Evolutionary conservation across 2,797 vertebrate genomes (phyloP).

Genomic region (Antennarius maculatus): DNA sequence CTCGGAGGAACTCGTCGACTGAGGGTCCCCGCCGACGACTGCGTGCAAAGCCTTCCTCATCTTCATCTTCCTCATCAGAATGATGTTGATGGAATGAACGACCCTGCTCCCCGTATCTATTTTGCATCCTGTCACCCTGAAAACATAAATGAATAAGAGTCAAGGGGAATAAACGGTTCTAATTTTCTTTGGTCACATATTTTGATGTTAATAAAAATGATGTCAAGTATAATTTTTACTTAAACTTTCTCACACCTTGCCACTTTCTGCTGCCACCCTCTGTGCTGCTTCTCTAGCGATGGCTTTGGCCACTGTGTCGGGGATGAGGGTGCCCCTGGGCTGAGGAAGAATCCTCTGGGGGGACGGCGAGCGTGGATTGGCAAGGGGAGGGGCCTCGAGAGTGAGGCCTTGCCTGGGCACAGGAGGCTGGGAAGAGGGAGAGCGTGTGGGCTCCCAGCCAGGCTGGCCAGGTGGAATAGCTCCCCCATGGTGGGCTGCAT

Average conservation of each 20-base stretch:
- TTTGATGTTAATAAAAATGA: background rate
- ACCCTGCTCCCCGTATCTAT: slow-evolving; percentile 83
- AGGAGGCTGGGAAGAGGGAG: slow-evolving; percentile 73
- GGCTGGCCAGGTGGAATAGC: slow-evolving; percentile 80
- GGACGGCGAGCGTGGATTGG: slow-evolving; percentile 88
- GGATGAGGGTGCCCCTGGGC: slow-evolving; percentile 89
- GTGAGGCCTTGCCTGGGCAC: slow-evolving; percentile 81
- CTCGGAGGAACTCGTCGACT: slow-evolving; percentile 94
- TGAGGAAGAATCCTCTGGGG: slow-evolving; percentile 96
- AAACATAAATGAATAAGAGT: background rate
- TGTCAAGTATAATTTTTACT: too few relatives aligned
- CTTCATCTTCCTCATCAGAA: slow-evolving; percentile 93
- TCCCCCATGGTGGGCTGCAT: slow-evolving; percentile 74
- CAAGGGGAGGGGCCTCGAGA: slow-evolving; percentile 85
- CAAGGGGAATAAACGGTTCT: background rate
- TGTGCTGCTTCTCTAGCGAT: slow-evolving; percentile 95
- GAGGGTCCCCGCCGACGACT: slow-evolving; percentile 88
- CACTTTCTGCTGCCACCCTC: slow-evolving; percentile 89
- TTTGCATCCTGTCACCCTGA: slow-evolving; percentile 87
- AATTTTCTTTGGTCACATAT: background rate
- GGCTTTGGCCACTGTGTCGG: slow-evolving; percentile 94
- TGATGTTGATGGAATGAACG: slow-evolving; percentile 83
- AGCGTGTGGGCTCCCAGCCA: slow-evolving; percentile 86
- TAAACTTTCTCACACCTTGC: slow-evolving; percentile 80
- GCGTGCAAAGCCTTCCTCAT: slow-evolving; percentile 85